phyloP scores from a whole-genome alignment of 2,797 vertebrate species.

The Microctenopoma lineatum region DNA sequence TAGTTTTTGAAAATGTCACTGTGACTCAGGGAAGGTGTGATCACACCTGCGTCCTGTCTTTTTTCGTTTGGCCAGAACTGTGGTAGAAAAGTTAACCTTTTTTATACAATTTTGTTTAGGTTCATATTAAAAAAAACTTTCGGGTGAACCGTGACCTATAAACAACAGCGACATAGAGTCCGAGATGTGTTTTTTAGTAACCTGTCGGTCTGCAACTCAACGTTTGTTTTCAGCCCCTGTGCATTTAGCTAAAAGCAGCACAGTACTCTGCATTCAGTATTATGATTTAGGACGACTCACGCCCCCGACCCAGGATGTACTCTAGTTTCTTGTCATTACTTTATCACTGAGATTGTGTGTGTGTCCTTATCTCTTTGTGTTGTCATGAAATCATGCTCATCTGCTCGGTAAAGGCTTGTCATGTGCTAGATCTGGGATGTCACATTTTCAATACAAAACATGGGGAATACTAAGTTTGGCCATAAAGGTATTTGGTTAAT shows the following conservation, averaged over 20 bases:
- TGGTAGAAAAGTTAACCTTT: neutral
- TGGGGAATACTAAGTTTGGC: too few species aligned
- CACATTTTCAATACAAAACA: too few species aligned
- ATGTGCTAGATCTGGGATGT: too few species aligned
- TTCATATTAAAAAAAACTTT: constrained; percentile 2
- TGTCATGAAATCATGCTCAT: too few species aligned
- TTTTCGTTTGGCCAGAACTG: constrained; percentile 9
- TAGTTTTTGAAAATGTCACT: constrained; percentile 46
- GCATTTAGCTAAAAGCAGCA: neutral
- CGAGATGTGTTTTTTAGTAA: neutral
- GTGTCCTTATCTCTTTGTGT: too few species aligned
- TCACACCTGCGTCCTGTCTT: constrained; percentile 9
- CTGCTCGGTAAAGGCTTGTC: too few species aligned
- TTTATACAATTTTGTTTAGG: neutral
- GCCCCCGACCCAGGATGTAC: constrained; percentile 9
- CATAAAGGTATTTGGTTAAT: too few species aligned
- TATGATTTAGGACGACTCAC: constrained; percentile 13
- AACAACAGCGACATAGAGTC: neutral
- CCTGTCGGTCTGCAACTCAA: neutral
- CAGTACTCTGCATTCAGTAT: neutral
- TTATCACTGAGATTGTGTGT: too few species aligned
- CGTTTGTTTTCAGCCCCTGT: constrained; percentile 2
- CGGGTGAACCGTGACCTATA: neutral
- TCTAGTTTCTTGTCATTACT: too few species aligned
- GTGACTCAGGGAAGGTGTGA: constrained; percentile 27